Evolutionary conservation across 2,113 vertebrate species (phyloP), one percentile per base, ranked within the genome.

Genomic region (Hucho hucho): DNA sequence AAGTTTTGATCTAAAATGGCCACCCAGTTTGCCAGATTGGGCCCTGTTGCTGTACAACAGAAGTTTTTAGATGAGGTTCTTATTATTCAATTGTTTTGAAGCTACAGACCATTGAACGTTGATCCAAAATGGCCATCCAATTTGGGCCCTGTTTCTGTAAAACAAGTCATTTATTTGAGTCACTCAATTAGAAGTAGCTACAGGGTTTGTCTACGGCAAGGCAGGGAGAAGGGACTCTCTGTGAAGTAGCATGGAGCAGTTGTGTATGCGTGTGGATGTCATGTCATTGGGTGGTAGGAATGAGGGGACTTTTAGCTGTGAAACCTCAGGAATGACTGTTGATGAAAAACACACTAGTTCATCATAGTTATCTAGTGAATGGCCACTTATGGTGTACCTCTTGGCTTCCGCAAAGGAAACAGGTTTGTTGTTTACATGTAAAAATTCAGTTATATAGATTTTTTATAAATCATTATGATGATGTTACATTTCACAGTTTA

Each of bases 221-320:
- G 14, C 18, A 29, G 28, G 22, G 25, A n/a, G 66, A 43, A 43
- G 9, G 37, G 37, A 43, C 37, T 43, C 37, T 43, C 37, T 68
- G 7, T 11, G 43, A n/a, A 79, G 37, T 74, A 74, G 78, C 7
- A 47, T 79, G 73, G 28, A 67, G 26, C 13, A 28, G 68, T 74
- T n/a, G 49, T 86, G 77, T 83, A 29, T 83, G 64, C 3, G n/a
- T 61, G 1, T 86, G 65, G 76, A 61, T 84, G 65, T 18, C 67
- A 63, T 87, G 82, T 87, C 80, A 85, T 83, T 87, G 78, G 83
- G 80, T 76, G 49, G 83, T 83, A 68, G 78, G 73, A 69, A 72
- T 73, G 76, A 83, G 72, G 81, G 14, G 73, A 70, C 67, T 74
- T 77, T 76, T 67, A 71, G 72, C 72, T 64, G 59, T 77, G 47